A percentile compares a stretch with the other conserved stretches of the same genome.
These are phyloP conservation scores for Aricia artaxerxes DNA, from an alignment of 2,888 invertebrate genomes.

Conservation along the genomic window DNA sequence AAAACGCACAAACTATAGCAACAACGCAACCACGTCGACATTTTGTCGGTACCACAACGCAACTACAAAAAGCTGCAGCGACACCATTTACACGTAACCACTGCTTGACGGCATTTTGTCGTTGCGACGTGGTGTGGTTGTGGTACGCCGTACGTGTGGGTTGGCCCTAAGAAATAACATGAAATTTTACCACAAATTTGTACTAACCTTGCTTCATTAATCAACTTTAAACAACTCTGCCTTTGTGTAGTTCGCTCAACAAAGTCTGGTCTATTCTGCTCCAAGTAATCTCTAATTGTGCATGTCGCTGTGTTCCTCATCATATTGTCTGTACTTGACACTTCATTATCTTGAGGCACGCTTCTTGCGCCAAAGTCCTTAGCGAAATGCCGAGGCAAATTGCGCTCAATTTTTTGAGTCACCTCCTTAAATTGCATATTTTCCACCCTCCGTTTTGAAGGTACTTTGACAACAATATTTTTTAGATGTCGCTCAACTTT, in stretches of 20 bases:
- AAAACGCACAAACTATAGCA: too few species aligned
- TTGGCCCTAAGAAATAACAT: too few species aligned
- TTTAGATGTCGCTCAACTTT: constrained; percentile 52
- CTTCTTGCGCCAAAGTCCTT: constrained; percentile 53
- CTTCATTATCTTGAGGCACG: constrained; percentile 61
- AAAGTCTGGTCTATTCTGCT: constrained; percentile 86
- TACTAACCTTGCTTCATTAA: constrained; percentile 65
- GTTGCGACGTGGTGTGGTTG: too few species aligned
- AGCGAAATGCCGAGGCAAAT: constrained; percentile 45
- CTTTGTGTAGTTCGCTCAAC: constrained; percentile 66
- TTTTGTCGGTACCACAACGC: too few species aligned
- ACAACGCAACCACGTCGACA: too few species aligned
- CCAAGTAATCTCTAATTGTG: constrained; percentile 85
- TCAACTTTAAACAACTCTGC: constrained; percentile 63
- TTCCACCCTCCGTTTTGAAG: constrained; percentile 52
- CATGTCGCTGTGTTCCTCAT: constrained; percentile 54
- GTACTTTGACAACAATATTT: constrained; percentile 70
- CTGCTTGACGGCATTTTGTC: too few species aligned
- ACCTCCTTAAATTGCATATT: constrained; percentile 60
- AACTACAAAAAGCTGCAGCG: too few species aligned
- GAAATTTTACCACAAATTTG: not conserved
- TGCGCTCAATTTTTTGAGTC: constrained; percentile 54
- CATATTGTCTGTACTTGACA: constrained; percentile 62
- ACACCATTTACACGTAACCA: too few species aligned
- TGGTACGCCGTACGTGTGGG: too few species aligned